phyloP scores from a whole-genome alignment of 53 echinoderm and acorn worm species.

The Holothuria scabra region DNA sequence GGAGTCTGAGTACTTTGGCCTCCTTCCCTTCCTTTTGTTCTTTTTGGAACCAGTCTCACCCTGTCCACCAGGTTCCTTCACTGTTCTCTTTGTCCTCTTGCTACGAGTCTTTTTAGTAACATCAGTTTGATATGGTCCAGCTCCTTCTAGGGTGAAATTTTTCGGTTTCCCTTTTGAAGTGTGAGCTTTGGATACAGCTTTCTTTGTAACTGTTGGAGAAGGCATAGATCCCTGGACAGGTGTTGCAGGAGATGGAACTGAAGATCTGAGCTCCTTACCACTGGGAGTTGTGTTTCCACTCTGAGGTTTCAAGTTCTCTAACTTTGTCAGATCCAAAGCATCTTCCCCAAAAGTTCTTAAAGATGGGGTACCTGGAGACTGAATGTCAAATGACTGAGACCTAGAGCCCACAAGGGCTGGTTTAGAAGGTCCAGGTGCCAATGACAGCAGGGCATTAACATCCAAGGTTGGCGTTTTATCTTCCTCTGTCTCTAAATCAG shows the following conservation, averaged over 20 bases:
- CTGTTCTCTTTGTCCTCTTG: slow-evolving; percentile 62
- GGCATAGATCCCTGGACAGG: slow-evolving; percentile 17
- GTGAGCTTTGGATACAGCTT: slow-evolving; percentile 16
- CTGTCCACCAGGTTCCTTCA: slow-evolving; percentile 62
- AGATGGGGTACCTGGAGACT: slow-evolving; percentile 3
- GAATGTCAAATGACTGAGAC: not conserved
- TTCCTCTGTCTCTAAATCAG: slow-evolving; percentile 22
- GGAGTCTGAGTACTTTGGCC: slow-evolving; percentile 72
- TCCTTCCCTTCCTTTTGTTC: slow-evolving; percentile 50
- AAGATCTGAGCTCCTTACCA: slow-evolving; percentile 38
- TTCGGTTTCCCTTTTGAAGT: slow-evolving; percentile 91
- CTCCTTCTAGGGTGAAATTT: slow-evolving; percentile 73
- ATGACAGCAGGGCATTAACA: not conserved
- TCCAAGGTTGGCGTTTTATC: slow-evolving; percentile 4
- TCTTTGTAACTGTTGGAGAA: slow-evolving; percentile 22
- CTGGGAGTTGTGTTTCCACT: not conserved
- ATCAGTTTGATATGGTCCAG: slow-evolving; percentile 63
- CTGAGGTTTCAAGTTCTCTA: not conserved
- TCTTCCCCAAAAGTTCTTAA: slow-evolving; percentile 4
- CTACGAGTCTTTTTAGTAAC: slow-evolving; percentile 55
- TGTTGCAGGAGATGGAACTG: not conserved
- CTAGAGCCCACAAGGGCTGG: not conserved
- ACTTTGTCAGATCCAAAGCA: slow-evolving; percentile 16
- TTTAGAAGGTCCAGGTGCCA: not conserved
- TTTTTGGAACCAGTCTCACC: slow-evolving; percentile 68